A percentile compares a stretch with the other conserved stretches of the same genome.
phyloP scores from a whole-genome alignment of 2,113 vertebrate species.

The Periophthalmodon schlosseri region DNA sequence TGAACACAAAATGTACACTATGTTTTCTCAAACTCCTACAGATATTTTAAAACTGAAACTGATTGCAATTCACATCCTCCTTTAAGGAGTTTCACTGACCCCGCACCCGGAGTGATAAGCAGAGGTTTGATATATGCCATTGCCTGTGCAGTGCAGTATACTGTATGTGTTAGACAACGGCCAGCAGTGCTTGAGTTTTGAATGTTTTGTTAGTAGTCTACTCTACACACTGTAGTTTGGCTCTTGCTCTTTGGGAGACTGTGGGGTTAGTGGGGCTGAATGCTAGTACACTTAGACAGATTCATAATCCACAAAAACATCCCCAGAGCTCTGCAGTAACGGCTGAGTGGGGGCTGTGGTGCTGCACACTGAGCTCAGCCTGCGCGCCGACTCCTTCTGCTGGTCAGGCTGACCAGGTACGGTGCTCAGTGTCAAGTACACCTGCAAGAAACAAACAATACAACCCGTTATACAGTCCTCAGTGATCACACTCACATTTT shows the following conservation, averaged over 20 bases:
- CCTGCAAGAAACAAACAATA: slow-evolving; percentile 68
- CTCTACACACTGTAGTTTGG: slow-evolving; percentile 9
- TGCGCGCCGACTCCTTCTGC: slow-evolving; percentile 77
- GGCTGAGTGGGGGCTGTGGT: slow-evolving; percentile 89
- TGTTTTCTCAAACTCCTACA: neutral
- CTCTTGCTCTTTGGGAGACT: slow-evolving; percentile 17
- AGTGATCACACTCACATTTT: neutral
- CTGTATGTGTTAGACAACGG: slow-evolving; percentile 24
- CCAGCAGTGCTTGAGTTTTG: slow-evolving; percentile 33
- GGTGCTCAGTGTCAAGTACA: slow-evolving; percentile 85
- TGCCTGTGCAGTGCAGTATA: slow-evolving; percentile 33
- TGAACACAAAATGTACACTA: neutral
- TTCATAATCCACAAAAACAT: slow-evolving; percentile 79
- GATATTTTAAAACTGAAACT: neutral
- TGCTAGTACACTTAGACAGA: slow-evolving; percentile 4
- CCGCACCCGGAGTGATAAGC: slow-evolving; percentile 26
- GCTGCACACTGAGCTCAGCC: slow-evolving; percentile 95
- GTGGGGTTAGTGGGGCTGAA: slow-evolving; percentile 2
- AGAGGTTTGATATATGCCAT: slow-evolving; percentile 44
- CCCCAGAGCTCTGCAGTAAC: slow-evolving; percentile 84
- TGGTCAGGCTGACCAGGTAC: slow-evolving; percentile 68
- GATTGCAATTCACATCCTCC: neutral
- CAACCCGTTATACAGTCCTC: neutral
- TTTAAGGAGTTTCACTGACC: neutral
- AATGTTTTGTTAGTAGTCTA: slow-evolving; percentile 26